Conservation (phyloP, 1,140 invertebrate species). For the Charaxes varanes region DNA sequence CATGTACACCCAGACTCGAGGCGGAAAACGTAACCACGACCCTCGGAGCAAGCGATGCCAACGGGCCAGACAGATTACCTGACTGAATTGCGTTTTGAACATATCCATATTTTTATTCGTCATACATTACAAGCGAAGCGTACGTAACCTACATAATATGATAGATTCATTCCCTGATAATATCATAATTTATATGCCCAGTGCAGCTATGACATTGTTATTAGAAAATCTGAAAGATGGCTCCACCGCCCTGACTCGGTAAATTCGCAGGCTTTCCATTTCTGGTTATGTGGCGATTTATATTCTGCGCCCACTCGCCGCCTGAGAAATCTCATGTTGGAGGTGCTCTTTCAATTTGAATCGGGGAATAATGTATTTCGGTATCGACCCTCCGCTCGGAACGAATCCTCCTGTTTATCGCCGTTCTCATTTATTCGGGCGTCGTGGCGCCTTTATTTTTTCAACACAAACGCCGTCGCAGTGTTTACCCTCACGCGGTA, state of each 20-base stretch:
- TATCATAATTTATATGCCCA: not conserved
- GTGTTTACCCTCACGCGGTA: conserved; percentile 59
- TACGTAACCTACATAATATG: no score
- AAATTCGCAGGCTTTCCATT: conserved; percentile 66
- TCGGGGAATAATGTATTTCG: conserved; percentile 74
- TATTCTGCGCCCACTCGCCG: conserved; percentile 72
- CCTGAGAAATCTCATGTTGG: conserved; percentile 72
- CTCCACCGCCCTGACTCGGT: conserved; percentile 54
- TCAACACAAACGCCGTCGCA: conserved; percentile 55
- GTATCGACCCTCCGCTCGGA: conserved; percentile 66
- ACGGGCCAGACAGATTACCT: no score
- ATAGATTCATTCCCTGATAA: no score
- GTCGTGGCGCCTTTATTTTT: conserved; percentile 72
- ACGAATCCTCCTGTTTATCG: conserved; percentile 72
- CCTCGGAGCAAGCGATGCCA: no score
- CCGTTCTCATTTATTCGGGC: conserved; percentile 69
- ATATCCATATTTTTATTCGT: no score
- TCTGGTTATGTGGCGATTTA: conserved; percentile 73
- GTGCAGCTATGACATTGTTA: not conserved
- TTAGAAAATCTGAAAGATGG: conserved; percentile 22
- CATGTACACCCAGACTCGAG: no score
- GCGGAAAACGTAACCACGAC: no score
- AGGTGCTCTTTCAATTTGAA: conserved; percentile 75
- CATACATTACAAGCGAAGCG: no score
- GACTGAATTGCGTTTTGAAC: no score